Conservation (phyloP, 2,797 vertebrate species). For the Thalassophryne amazonica region DNA sequence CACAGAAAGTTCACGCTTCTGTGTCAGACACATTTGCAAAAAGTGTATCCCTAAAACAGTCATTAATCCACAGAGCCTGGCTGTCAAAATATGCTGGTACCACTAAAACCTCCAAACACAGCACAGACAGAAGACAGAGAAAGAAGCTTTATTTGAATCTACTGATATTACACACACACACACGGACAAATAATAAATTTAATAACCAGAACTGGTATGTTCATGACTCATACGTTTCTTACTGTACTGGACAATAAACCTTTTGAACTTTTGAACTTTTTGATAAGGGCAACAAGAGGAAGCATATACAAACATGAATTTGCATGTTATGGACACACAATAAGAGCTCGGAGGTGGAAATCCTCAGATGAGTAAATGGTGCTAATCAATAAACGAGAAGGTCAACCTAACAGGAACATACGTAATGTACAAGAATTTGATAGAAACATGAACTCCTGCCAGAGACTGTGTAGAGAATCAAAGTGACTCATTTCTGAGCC, state of each 20-base stretch:
- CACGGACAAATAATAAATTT: not conserved
- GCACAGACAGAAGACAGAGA: not conserved
- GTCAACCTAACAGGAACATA: not conserved
- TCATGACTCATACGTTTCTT: too few species aligned
- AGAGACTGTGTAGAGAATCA: slow-evolving; percentile 34
- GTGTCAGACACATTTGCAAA: too few species aligned
- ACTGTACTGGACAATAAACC: too few species aligned
- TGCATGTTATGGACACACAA: not conserved
- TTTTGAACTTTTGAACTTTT: too few species aligned
- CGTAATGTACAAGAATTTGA: slow-evolving; percentile 2
- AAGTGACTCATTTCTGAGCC: slow-evolving; percentile 58
- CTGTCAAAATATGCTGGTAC: not conserved
- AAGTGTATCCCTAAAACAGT: too few species aligned
- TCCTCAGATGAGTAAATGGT: not conserved
- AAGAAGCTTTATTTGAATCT: not conserved
- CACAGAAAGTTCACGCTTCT: too few species aligned
- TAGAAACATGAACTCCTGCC: slow-evolving; percentile 13
- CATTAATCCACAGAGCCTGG: not conserved
- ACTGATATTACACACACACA: not conserved
- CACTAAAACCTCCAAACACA: not conserved
- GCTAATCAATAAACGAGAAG: not conserved
- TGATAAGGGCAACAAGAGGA: too few species aligned
- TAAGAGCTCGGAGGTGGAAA: not conserved
- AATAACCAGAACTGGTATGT: not conserved
- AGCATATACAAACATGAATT: too few species aligned